phyloP scores from a whole-genome alignment of 2,888 invertebrate species.

The Ophraella communa region DNA sequence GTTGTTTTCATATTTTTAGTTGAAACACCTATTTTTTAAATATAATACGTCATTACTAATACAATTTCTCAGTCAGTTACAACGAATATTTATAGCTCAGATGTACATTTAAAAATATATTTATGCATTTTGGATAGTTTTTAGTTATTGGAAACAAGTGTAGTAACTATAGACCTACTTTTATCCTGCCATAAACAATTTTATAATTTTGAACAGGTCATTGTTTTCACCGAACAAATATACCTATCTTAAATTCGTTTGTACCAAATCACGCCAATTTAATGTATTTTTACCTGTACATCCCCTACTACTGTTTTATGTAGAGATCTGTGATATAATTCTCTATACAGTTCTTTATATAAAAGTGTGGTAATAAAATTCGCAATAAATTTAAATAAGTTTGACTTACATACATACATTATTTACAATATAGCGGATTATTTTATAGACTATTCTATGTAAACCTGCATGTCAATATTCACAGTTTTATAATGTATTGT shows the following conservation, averaged over 20 bases:
- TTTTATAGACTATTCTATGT: constrained; percentile 46
- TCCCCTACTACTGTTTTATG: not conserved
- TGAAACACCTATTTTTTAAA: constrained; percentile 1
- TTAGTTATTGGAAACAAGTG: not conserved
- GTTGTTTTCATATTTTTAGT: not conserved
- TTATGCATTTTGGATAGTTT: not conserved
- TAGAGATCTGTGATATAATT: not conserved
- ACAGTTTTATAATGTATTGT: constrained; percentile 53
- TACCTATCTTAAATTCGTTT: not conserved
- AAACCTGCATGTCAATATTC: constrained; percentile 52
- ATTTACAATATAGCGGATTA: constrained; percentile 32
- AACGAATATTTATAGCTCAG: constrained; percentile 6
- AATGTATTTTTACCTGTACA: not conserved
- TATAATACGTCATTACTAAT: constrained; percentile 29
- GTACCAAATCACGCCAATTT: no score
- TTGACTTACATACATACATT: constrained; percentile 21
- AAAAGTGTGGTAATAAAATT: not conserved
- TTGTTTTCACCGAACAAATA: no score
- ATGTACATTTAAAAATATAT: not conserved
- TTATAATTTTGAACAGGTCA: no score
- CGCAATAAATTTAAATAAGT: not conserved
- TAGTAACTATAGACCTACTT: no score
- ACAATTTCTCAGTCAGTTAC: constrained; percentile 38
- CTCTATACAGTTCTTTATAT: not conserved
- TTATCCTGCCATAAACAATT: no score